Percentiles rank a stretch among this genome's conserved stretches.
phyloP scores from a whole-genome alignment of 2,888 invertebrate species.

The Lysandra coridon region DNA sequence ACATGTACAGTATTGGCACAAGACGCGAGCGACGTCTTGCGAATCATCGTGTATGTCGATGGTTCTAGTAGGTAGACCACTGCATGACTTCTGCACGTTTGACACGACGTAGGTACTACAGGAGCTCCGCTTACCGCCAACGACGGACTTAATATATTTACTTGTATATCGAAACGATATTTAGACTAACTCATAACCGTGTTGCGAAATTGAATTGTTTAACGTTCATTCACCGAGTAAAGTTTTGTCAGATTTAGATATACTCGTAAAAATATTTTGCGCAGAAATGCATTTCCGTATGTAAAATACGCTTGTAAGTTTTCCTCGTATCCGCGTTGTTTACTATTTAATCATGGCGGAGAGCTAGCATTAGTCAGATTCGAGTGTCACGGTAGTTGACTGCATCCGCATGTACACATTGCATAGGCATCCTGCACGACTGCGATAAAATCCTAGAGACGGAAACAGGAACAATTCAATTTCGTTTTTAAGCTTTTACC shows the following conservation, averaged over 20 bases:
- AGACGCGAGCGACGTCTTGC: constrained; percentile 43
- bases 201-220: constrained; percentile 57
- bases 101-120: constrained; percentile 39
- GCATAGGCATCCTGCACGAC: constrained; percentile 62
- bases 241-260: constrained; percentile 40
- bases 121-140: constrained; percentile 25
- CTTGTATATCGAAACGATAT: constrained; percentile 42
- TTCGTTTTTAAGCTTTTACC: constrained; percentile 76
- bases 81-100: constrained; percentile 66
- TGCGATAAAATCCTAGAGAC: constrained; percentile 67
- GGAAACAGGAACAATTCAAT: constrained; percentile 78
- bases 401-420: constrained; percentile 55
- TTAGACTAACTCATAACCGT: constrained; percentile 37
- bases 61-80: constrained; percentile 58
- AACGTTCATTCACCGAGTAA: constrained; percentile 26
- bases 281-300: constrained; percentile 38
- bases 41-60: constrained; percentile 68
- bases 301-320: constrained; percentile 38
- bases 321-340: constrained; percentile 40
- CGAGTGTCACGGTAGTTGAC: constrained; percentile 66
- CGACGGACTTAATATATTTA: constrained; percentile 40
- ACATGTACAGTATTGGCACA: constrained; percentile 54
- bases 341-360: constrained; percentile 33
- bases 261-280: constrained; percentile 44
- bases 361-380: constrained; percentile 42